Base-by-base conservation (phyloP, 2,888 invertebrate species). In the Muscina levida region DNA sequence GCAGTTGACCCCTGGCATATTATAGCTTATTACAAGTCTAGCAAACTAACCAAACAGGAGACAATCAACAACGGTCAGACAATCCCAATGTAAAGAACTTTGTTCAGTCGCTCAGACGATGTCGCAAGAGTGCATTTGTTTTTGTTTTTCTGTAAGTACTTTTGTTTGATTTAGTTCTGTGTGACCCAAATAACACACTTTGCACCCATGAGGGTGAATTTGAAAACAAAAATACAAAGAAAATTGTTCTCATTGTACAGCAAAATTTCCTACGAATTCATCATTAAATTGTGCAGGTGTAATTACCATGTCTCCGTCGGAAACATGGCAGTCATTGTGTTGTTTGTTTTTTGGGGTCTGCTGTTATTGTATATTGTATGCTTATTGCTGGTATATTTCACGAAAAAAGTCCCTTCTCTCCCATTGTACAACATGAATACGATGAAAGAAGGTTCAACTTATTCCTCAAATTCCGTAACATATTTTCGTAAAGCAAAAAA, bases 301-400 rank as follows among this genome's bases (percentile, higher is more conserved):
- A 62, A 62, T 62, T 62, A 62, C 62, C 62, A 62, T 62, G 62
- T 62, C 62, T 62, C 62, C 62, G 37, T 5, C 62, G 62, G 62
- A 62, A 62, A 62, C 62, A 39, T 62, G 62, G 22, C 17, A 11
- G 39, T 31, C 31, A 8, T 31, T 31, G 31, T 31, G 31, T 31
- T 62, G 62, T 62, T 5, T 62, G 39, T 53, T 24, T 31, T 31
- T 31, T 31, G 31, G 3, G 31, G 31, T 31, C 31, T 31, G 8
- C 31, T n/a, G n/a, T n/a, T n/a, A n/a, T n/a, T n/a, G n/a, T n/a
- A n/a, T n/a, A n/a, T n/a, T n/a, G n/a, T n/a, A n/a, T n/a, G n/a
- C n/a, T n/a, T n/a, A n/a, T n/a, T n/a, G n/a, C n/a, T n/a, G n/a
- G n/a, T n/a, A n/a, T n/a, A n/a, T n/a, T n/a, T n/a, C n/a, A n/a